Evolutionary conservation across 1,140 invertebrate genomes (phyloP).

Genomic region (Chrysopa pallens): DNA sequence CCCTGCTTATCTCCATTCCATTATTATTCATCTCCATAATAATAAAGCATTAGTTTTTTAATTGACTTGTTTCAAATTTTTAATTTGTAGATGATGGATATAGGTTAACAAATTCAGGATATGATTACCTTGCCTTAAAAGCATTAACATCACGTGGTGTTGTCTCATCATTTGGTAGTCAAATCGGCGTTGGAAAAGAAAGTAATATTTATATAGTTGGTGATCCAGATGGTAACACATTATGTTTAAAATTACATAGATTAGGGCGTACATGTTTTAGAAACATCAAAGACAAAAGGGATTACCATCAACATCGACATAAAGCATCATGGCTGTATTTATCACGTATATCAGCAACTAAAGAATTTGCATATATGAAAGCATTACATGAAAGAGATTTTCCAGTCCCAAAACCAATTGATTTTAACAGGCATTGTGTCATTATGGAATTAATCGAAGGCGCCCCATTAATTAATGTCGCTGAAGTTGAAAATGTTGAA

Average conservation of each 20-base stretch:
- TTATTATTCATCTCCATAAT: neutral
- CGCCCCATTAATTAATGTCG: conserved; percentile 61
- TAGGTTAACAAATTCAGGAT: conserved; percentile 86
- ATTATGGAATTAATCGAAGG: conserved; percentile 86
- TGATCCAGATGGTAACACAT: conserved; percentile 49
- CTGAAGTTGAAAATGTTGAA: conserved; percentile 58
- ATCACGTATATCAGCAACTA: conserved; percentile 89
- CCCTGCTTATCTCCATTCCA: neutral
- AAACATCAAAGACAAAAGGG: conserved; percentile 91
- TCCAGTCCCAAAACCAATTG: conserved; percentile 88
- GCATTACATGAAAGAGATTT: conserved; percentile 79
- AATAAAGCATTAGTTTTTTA: neutral
- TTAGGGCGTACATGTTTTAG: conserved; percentile 89
- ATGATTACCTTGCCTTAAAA: conserved; percentile 93
- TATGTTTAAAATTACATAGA: conserved; percentile 87
- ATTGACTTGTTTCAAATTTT: neutral
- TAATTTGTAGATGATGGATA: conserved; percentile 76
- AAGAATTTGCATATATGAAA: conserved; percentile 98
- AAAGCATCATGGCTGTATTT: conserved; percentile 91
- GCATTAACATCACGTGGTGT: conserved; percentile 60
- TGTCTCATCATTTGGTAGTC: conserved; percentile 83
- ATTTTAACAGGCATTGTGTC: conserved; percentile 91
- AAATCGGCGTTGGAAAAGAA: conserved; percentile 98
- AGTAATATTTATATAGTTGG: conserved; percentile 85
- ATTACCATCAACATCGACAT: conserved; percentile 87